These are phyloP conservation scores for Anhinga rufa DNA, from an alignment of 2,113 vertebrate species.

Conservation along the genomic window DNA sequence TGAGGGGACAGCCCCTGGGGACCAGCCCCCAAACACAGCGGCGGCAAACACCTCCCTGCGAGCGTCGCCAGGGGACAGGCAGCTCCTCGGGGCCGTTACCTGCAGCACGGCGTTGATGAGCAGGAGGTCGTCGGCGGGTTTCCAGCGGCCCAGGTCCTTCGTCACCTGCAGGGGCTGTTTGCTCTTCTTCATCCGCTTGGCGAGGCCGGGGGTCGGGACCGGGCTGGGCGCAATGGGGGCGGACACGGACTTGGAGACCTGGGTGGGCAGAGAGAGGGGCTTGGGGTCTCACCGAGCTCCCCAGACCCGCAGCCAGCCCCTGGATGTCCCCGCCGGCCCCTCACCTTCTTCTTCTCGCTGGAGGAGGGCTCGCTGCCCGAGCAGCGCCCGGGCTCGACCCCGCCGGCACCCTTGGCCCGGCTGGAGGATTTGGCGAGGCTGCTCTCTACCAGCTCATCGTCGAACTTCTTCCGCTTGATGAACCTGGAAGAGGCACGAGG, in stretches of 20 bases:
- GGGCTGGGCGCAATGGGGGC: constrained; percentile 79
- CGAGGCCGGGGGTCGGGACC: constrained; percentile 79
- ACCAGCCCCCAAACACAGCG: neutral
- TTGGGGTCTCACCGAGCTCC: rapidly evolving
- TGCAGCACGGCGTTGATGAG: constrained; percentile 93
- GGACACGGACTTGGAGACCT: constrained; percentile 85
- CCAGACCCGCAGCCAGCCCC: neutral
- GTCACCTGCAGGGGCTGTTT: constrained; percentile 93
- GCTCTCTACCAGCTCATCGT: constrained; percentile 95
- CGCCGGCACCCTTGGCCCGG: constrained; percentile 85
- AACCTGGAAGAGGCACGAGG: constrained; percentile 73
- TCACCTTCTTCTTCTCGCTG: constrained; percentile 92
- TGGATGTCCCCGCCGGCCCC: neutral
- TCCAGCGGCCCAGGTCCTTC: constrained; percentile 93
- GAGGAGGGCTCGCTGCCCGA: constrained; percentile 84
- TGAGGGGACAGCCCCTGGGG: neutral
- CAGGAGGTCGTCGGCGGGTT: constrained; percentile 89
- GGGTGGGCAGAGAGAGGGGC: neutral
- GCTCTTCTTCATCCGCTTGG: constrained; percentile 93
- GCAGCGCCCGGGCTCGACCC: constrained; percentile 86
- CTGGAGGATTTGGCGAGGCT: constrained; percentile 93
- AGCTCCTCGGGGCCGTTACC: constrained; percentile 58
- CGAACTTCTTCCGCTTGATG: constrained; percentile 96
- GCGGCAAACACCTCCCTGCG: neutral
- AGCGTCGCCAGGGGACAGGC: too few species aligned